A percentile compares a stretch with the other conserved stretches of the same genome.
phyloP scores from a whole-genome alignment of 1,140 invertebrate species.

The Procambarus clarkii region DNA sequence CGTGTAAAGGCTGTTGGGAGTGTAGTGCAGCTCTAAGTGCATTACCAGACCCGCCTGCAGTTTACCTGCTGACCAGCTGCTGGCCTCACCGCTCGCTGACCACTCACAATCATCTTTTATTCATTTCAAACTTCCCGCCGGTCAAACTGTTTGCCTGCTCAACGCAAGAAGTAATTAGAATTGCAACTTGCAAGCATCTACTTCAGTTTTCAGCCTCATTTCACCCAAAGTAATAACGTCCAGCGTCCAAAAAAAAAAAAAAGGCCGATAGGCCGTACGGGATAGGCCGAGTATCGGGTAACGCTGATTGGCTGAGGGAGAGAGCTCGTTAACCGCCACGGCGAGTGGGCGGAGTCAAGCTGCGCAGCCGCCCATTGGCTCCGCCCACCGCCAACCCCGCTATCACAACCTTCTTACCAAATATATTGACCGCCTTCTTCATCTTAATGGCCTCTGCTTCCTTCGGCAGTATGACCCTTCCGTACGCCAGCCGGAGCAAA shows the following conservation, averaged over 20 bases:
- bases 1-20: conserved; percentile 59
- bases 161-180: conserved; percentile 57
- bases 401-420: conserved; percentile 67
- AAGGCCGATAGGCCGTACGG: conserved; percentile 51
- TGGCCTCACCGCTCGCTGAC: conserved; percentile 57
- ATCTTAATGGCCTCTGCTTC: conserved; percentile 70
- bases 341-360: conserved; percentile 52
- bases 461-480: conserved; percentile 66
- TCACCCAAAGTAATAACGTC: conserved; percentile 66
- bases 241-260: conserved; percentile 61
- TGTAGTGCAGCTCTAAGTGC: conserved; percentile 66
- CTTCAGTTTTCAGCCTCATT: conserved; percentile 62
- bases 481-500: conserved; percentile 60
- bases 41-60: conserved; percentile 65
- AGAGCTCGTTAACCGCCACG: conserved; percentile 44
- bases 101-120: conserved; percentile 61
- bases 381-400: conserved; percentile 58
- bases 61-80: conserved; percentile 56
- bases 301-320: conserved; percentile 62
- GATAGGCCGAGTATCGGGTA: conserved; percentile 62
- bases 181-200: conserved; percentile 48
- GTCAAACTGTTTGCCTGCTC: conserved; percentile 11
- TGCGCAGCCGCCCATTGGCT: conserved; percentile 49
- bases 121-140: conserved; percentile 50
- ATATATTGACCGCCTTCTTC: conserved; percentile 71